Evolutionary conservation across 2,797 vertebrate genomes (phyloP).

Genomic region (Hyperoplus lanceolatus): DNA sequence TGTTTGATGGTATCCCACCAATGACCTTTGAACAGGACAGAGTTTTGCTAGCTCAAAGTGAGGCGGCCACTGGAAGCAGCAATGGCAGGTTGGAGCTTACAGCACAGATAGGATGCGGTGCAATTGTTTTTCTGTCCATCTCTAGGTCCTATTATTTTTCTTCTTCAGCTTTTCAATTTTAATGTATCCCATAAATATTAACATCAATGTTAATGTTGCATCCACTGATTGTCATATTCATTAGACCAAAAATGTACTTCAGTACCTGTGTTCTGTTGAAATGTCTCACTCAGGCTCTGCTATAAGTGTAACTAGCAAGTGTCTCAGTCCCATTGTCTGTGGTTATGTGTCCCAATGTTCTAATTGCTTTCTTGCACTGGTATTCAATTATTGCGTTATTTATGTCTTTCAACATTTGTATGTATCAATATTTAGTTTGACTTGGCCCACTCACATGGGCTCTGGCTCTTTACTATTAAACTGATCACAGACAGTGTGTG

Average conservation of each 20-base stretch:
- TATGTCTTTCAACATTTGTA: conserved; percentile 62
- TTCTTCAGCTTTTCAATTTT: conserved; percentile 20
- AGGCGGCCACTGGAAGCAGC: conserved; percentile 64
- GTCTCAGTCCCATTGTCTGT: conserved; percentile 54
- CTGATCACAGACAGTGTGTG: conserved; percentile 31
- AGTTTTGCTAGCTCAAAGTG: conserved; percentile 35
- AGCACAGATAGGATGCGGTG: conserved; percentile 53
- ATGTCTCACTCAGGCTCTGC: conserved; percentile 67
- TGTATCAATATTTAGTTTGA: conserved; percentile 40
- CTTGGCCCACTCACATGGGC: conserved; percentile 30
- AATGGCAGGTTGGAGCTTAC: conserved; percentile 57
- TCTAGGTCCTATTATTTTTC: conserved; percentile 22
- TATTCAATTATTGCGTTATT: conserved; percentile 73
- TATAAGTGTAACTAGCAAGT: conserved; percentile 41
- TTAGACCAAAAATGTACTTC: conserved; percentile 47
- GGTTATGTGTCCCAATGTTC: conserved; percentile 58
- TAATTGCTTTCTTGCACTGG: conserved; percentile 76
- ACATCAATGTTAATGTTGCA: conserved; percentile 39
- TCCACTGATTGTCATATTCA: conserved; percentile 53
- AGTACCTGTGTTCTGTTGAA: conserved; percentile 51
- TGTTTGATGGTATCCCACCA: conserved; percentile 47
- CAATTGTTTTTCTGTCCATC: conserved; percentile 56
- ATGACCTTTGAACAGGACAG: conserved; percentile 62
- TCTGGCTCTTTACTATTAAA: conserved; percentile 43
- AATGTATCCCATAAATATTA: conserved; percentile 41